These are phyloP conservation scores for Oxycera nigricornis DNA, from an alignment of 2,888 invertebrate species.

Conservation along the genomic window DNA sequence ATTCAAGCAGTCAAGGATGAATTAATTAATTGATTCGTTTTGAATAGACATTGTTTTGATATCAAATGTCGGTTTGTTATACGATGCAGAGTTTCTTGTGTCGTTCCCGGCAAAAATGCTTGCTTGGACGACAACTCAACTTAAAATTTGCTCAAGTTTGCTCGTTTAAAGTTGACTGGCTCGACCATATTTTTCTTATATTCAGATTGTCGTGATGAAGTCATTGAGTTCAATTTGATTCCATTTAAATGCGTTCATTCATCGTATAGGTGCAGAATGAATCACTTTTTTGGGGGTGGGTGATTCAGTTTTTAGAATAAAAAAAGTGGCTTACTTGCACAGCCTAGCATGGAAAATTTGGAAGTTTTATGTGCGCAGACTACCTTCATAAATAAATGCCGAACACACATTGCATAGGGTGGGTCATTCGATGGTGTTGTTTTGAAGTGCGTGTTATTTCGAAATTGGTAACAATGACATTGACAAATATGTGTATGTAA, in stretches of 20 bases:
- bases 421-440: too few species aligned
- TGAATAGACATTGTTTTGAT: constrained; percentile 8
- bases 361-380: too few species aligned
- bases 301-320: too few species aligned
- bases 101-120: too few species aligned
- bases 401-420: too few species aligned
- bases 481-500: too few species aligned
- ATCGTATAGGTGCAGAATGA: background rate
- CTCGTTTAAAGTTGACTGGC: background rate
- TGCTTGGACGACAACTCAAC: background rate
- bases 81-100: background rate
- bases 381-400: too few species aligned
- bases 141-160: background rate
- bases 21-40: constrained; percentile 22
- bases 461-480: too few species aligned
- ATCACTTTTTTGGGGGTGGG: background rate
- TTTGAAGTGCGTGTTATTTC: too few species aligned
- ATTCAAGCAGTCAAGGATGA: constrained; percentile 17
- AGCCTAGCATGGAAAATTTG: too few species aligned
- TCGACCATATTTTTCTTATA: background rate
- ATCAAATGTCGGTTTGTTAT: background rate
- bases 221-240: constrained; percentile 6
- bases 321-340: too few species aligned
- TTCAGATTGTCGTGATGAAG: background rate
- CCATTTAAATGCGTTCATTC: constrained; percentile 2